These are phyloP conservation scores for Botia kubotai DNA, from an alignment of 2,797 vertebrate species.

Conservation along the genomic window DNA sequence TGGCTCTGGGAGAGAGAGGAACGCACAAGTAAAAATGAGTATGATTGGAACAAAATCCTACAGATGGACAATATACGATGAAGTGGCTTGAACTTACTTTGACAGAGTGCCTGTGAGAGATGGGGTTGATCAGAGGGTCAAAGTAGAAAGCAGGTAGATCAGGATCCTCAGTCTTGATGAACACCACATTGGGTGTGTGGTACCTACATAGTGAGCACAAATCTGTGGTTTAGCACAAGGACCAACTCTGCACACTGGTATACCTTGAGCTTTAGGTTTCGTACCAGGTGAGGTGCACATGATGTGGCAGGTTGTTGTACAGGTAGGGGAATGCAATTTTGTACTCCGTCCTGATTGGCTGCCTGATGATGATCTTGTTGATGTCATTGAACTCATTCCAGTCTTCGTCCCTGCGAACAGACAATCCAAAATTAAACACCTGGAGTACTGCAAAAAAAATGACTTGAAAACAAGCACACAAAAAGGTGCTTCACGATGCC, in stretches of 20 bases:
- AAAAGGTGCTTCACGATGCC: no score
- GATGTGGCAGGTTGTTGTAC: slow-evolving; percentile 98
- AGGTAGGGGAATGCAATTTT: slow-evolving; percentile 98
- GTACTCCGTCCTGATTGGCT: slow-evolving; percentile 98
- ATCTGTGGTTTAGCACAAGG: slow-evolving; percentile 54
- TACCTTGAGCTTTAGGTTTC: slow-evolving; percentile 7
- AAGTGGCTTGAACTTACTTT: slow-evolving; percentile 79
- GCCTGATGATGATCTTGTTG: slow-evolving; percentile 99
- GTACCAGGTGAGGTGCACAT: slow-evolving; percentile 98
- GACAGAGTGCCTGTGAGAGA: slow-evolving; percentile 97
- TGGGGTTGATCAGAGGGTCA: slow-evolving; percentile 97
- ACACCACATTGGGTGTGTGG: slow-evolving; percentile 97
- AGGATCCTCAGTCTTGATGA: slow-evolving; percentile 99
- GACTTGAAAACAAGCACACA: no score
- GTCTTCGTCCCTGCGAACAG: slow-evolving; percentile 90
- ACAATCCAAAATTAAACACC: not conserved
- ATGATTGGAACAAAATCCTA: not conserved
- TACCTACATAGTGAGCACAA: slow-evolving; percentile 82
- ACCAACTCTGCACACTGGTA: not conserved
- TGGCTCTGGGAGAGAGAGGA: slow-evolving; percentile 83
- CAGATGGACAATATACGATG: not conserved
- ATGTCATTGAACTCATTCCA: slow-evolving; percentile 99
- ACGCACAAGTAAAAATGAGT: no score
- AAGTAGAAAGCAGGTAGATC: slow-evolving; percentile 99
- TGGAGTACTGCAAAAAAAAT: not conserved